These are phyloP conservation scores for Drosophila tripunctata DNA, from an alignment of 2,888 invertebrate genomes.

Conservation along the genomic window DNA sequence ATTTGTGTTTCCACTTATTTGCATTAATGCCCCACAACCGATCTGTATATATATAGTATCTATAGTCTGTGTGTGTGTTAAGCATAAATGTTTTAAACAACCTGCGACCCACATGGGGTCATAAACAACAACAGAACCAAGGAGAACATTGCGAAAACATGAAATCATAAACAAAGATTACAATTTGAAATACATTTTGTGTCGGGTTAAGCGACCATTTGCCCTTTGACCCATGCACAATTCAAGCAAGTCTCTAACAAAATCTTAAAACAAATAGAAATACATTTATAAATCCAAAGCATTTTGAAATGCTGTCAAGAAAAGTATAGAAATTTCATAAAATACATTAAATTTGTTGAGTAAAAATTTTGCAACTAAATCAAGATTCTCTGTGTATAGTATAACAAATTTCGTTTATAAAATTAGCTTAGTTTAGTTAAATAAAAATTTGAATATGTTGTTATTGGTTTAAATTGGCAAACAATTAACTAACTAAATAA, in stretches of 20 bases:
- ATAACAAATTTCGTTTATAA: not conserved
- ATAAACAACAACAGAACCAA: constrained; percentile 21
- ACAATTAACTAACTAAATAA: not conserved
- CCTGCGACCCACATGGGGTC: constrained; percentile 37
- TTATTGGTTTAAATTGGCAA: not conserved
- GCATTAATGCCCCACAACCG: constrained; percentile 70
- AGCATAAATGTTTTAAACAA: constrained; percentile 23
- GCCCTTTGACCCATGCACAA: not conserved
- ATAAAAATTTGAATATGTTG: not conserved
- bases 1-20: constrained; percentile 78
- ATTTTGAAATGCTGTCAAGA: constrained; percentile 1
- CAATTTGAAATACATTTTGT: constrained; percentile 33
- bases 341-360: not conserved
- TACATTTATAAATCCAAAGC: not conserved
- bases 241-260: not conserved
- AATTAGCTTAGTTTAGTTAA: not conserved
- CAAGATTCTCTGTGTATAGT: not conserved
- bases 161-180: constrained; percentile 54
- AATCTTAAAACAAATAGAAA: no score
- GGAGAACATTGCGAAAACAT: constrained; percentile 12
- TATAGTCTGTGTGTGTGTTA: constrained; percentile 9
- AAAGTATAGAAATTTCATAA: not conserved
- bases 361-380: not conserved
- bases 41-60: constrained; percentile 42
- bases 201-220: constrained; percentile 28